A percentile compares a stretch with the other conserved stretches of the same genome.
Evolutionary conservation across 2,888 invertebrate species (phyloP).

Genomic region (Ariolimax columbianus): DNA sequence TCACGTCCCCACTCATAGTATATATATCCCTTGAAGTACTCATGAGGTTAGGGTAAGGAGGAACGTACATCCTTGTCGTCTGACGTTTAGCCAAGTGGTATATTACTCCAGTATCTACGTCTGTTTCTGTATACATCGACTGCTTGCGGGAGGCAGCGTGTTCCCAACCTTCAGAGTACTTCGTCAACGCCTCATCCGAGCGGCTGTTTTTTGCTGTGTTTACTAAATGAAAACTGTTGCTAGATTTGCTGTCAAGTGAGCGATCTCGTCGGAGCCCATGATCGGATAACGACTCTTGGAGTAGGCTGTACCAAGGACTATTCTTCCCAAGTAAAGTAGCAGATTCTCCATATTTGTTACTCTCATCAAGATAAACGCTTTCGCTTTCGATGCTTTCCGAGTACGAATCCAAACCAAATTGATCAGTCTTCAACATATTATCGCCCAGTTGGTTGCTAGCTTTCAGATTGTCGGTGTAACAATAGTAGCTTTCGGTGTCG

Average conservation of each 20-base stretch:
- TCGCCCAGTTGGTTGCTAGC: too few relatives aligned
- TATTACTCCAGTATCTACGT: constrained; percentile 41
- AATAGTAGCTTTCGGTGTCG: constrained; percentile 7
- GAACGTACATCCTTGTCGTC: constrained; percentile 29
- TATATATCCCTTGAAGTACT: constrained; percentile 20
- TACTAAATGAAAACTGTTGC: constrained; percentile 34
- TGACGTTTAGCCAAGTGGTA: constrained; percentile 42
- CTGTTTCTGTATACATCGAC: constrained; percentile 28
- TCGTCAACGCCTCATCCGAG: constrained; percentile 37
- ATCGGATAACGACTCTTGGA: not conserved
- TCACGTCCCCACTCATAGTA: constrained; percentile 48
- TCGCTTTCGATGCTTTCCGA: not conserved
- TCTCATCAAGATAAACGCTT: not conserved
- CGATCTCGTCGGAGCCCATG: constrained; percentile 17
- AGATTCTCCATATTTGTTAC: not conserved
- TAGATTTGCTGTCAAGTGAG: constrained; percentile 41
- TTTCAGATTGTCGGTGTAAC: not conserved
- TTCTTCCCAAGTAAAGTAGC: not conserved
- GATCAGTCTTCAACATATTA: not conserved
- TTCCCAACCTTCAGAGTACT: not conserved
- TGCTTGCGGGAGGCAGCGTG: not conserved
- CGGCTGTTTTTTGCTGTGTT: constrained; percentile 32
- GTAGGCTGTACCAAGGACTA: constrained; percentile 16
- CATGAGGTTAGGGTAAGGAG: constrained; percentile 21
- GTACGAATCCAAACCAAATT: not conserved